These are phyloP conservation scores for Panthera tigris DNA, from an alignment of 2,113 vertebrate species.

Conservation along the genomic window DNA sequence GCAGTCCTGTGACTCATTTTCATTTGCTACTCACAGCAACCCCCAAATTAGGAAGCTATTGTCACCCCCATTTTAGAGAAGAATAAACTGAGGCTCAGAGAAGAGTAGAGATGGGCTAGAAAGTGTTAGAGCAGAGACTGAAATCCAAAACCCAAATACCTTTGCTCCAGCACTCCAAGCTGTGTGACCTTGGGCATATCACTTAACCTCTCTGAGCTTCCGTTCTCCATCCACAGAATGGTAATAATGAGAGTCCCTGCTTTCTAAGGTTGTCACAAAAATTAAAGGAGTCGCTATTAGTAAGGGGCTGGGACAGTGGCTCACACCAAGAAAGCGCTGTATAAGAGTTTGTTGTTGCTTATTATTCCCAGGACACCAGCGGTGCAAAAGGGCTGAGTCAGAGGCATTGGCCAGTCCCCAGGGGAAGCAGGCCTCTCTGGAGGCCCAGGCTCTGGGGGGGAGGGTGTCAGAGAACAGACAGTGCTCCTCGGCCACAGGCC, in stretches of 20 bases:
- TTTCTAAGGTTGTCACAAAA: not conserved
- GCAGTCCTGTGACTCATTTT: not conserved
- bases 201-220: not conserved
- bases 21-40: not conserved
- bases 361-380: not conserved
- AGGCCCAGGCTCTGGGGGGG: not conserved
- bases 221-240: not conserved
- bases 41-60: not conserved
- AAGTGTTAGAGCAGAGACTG: not conserved
- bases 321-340: accelerated
- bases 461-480: not conserved
- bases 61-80: not conserved
- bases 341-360: not conserved
- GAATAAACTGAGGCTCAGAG: not conserved
- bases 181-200: not conserved
- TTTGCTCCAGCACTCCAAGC: not conserved
- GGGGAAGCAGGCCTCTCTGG: not conserved
- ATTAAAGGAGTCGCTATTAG: not conserved
- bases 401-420: constrained; percentile 64
- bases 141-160: not conserved
- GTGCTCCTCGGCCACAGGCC: not conserved
- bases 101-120: not conserved
- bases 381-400: constrained; percentile 70
- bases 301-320: not conserved
- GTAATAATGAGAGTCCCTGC: not conserved